Percentiles rank a stretch among this genome's conserved stretches.
phyloP scores from a whole-genome alignment of 2,113 vertebrate genomes.

The Poeciliopsis retropinna region DNA sequence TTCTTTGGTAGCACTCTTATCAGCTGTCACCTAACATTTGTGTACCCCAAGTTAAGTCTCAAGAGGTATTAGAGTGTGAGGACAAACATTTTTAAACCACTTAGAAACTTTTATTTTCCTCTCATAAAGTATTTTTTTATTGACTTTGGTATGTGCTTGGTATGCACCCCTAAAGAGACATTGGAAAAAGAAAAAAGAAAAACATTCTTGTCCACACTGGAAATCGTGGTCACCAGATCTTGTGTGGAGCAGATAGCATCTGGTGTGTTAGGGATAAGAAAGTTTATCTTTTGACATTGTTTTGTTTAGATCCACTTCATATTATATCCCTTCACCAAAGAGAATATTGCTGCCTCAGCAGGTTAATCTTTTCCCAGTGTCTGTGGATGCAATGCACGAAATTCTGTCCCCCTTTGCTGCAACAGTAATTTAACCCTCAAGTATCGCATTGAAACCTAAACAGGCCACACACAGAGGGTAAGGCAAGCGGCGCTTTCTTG shows the following conservation, averaged over 20 bases:
- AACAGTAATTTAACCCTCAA: neutral
- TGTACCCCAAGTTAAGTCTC: neutral
- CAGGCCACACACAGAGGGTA: neutral
- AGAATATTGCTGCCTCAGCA: too few species aligned
- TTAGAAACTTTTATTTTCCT: neutral
- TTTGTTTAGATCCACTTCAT: neutral
- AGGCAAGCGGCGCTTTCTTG: conserved; percentile 14
- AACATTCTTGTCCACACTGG: too few species aligned
- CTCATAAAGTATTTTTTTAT: neutral
- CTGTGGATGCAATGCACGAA: neutral
- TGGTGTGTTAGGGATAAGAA: too few species aligned
- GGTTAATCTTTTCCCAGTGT: neutral
- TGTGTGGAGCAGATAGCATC: too few species aligned
- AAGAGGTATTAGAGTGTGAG: neutral
- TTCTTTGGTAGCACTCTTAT: neutral
- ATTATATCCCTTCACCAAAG: too few species aligned
- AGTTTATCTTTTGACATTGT: too few species aligned
- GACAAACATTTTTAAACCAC: neutral
- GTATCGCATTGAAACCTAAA: conserved; percentile 30
- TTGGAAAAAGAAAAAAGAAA: too few species aligned
- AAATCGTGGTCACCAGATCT: too few species aligned
- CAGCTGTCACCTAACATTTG: neutral
- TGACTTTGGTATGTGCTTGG: neutral
- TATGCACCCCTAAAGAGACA: too few species aligned
- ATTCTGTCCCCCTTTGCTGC: neutral